Conservation (phyloP, 1,140 invertebrate genomes). For the Drosophila lowei region DNA sequence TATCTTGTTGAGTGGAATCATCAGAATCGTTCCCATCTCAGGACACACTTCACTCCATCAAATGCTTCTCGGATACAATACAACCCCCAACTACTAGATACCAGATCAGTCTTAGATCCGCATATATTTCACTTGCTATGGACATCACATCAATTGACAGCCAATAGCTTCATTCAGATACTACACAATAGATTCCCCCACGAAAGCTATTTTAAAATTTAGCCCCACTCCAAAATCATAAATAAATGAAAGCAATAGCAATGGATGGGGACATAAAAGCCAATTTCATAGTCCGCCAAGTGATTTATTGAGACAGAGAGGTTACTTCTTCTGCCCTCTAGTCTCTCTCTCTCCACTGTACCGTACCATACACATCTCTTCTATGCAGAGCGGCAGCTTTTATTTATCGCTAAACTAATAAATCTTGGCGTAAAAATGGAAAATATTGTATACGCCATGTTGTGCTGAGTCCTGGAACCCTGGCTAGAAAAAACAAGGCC, state of each 20-base stretch:
- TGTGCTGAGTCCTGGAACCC: slow-evolving; percentile 32
- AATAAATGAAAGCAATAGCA: slow-evolving; percentile 48
- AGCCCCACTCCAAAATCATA: slow-evolving; percentile 49
- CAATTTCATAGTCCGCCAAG: slow-evolving; percentile 57
- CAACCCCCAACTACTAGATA: too few relatives aligned
- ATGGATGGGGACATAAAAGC: slow-evolving; percentile 58
- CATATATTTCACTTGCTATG: slow-evolving; percentile 17
- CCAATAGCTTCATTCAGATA: slow-evolving; percentile 45
- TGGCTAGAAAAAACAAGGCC: slow-evolving; percentile 37
- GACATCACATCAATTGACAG: slow-evolving; percentile 40
- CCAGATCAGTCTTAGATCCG: background rate
- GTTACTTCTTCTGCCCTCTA: slow-evolving; percentile 16
- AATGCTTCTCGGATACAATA: too few relatives aligned
- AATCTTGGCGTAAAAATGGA: slow-evolving; percentile 67
- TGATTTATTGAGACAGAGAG: slow-evolving; percentile 54
- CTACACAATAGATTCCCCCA: slow-evolving; percentile 47
- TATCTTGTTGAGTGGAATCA: background rate
- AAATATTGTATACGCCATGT: slow-evolving; percentile 68
- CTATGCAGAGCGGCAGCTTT: slow-evolving; percentile 50
- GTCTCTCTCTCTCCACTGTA: too few relatives aligned
- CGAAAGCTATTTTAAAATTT: slow-evolving; percentile 45
- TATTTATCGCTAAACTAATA: slow-evolving; percentile 71
- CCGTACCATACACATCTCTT: background rate
- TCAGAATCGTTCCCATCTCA: too few relatives aligned
- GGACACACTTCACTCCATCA: too few relatives aligned